Conservation (phyloP, 2,888 invertebrate species). For the Phasia obesa region DNA sequence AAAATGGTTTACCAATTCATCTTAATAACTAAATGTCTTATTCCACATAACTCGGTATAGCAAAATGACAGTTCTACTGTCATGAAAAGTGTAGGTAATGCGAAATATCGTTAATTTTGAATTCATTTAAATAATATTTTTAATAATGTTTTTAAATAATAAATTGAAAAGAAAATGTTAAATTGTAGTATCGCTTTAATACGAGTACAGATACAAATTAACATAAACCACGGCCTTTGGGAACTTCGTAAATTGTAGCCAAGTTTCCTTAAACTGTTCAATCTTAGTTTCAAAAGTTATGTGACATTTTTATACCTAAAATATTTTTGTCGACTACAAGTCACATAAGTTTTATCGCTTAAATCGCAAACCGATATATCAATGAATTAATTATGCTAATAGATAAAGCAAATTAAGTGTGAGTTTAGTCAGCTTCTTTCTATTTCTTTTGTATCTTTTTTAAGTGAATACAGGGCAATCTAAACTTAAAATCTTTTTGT, state of each 20-base stretch:
- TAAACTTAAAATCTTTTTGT: slow-evolving; percentile 16
- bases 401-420: slow-evolving; percentile 68
- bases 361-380: slow-evolving; percentile 36
- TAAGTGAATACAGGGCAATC: neutral
- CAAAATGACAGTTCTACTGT: no score
- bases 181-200: no score
- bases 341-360: slow-evolving; percentile 1
- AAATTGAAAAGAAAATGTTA: slow-evolving; percentile 4
- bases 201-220: slow-evolving; percentile 35
- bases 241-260: slow-evolving; percentile 20
- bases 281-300: neutral
- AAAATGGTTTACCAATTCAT: no score
- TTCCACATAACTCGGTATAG: no score
- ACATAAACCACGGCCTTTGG: slow-evolving; percentile 49
- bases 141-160: slow-evolving; percentile 20
- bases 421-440: slow-evolving; percentile 60
- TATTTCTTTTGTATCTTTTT: neutral
- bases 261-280: no score
- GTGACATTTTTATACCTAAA: slow-evolving; percentile 49
- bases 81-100: no score
- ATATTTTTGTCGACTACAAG: no score
- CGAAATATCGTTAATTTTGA: no score
- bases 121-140: slow-evolving; percentile 12
- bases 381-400: slow-evolving; percentile 65
- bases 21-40: no score